phyloP scores from a whole-genome alignment of 2,113 vertebrate species.

The Maccullochella peelii region DNA sequence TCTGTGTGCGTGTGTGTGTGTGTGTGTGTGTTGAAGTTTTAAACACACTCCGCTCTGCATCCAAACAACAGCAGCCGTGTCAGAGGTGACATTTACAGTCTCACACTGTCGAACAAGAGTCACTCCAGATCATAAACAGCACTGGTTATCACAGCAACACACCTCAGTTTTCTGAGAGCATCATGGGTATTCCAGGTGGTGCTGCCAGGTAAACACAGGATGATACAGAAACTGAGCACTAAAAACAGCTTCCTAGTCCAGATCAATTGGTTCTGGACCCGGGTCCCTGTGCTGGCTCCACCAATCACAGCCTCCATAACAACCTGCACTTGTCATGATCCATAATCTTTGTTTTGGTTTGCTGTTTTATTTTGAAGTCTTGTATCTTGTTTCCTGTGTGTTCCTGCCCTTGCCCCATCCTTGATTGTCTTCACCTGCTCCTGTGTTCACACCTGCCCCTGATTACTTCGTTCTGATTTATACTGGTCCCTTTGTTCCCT shows the following conservation, averaged over 20 bases:
- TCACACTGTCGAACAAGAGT: not conserved
- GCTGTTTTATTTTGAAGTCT: too few species aligned
- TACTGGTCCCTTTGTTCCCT: too few species aligned
- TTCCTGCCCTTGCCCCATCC: too few species aligned
- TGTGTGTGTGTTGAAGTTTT: not conserved
- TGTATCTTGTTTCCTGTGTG: too few species aligned
- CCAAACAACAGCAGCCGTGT: conserved; percentile 45
- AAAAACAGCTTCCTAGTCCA: too few species aligned
- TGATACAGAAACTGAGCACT: too few species aligned
- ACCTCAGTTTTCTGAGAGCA: not conserved
- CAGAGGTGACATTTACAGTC: conserved; percentile 45
- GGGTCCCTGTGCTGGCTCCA: not conserved
- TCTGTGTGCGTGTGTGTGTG: not conserved
- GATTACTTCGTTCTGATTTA: too few species aligned
- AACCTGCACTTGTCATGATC: too few species aligned
- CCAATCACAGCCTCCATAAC: not conserved
- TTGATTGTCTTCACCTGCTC: too few species aligned
- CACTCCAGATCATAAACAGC: conserved; percentile 13
- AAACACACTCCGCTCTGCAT: conserved; percentile 46
- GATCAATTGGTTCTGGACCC: not conserved
- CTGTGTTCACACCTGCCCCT: too few species aligned
- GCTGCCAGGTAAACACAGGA: too few species aligned
- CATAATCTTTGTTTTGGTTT: too few species aligned
- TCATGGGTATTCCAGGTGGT: not conserved
- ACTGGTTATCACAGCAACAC: not conserved